Base-by-base conservation (phyloP, 2,888 invertebrate genomes). In the Ornithoptera alexandrae region DNA sequence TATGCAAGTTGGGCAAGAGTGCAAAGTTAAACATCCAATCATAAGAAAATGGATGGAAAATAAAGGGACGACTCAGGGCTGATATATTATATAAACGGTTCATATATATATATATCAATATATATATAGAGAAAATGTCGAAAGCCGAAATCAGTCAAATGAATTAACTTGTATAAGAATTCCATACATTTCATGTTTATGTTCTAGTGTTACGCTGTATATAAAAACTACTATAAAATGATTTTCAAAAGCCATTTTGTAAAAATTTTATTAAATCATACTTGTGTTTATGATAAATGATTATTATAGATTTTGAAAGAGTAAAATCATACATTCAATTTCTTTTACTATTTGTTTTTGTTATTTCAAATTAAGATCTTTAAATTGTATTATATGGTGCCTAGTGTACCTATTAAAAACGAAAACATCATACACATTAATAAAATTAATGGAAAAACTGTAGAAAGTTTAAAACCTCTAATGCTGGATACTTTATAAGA, bases 1-100 rank as follows among this genome's bases (percentile, higher is more conserved):
- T 86, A 89, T 87, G 88, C 86, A 87, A 87, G 86, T 84, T 82
- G 87, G 92, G 92, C 92, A 91, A 92, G 91, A 90, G 20, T 82
- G 80, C 86, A 80, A 83, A 81, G 86, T 84, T 84, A 83, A 84
- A 87, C 84, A 85, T 90, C 90, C 90, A 84, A 87, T 84, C 82
- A 82, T 81, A 74, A 79, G 78, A 53, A 83, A 82, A 85, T 90
- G 92, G 92, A 91, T 91, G 91, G 90, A 91, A 89, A 89, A 86
- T 85, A 86, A 80, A 82, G 86, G 90, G 87, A 90, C 88, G 87
- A 88, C 74, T 80, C 83, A 77, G 77, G 79, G 82, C 77, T 81
- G 79, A 80, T 75, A 76, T 77, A 81, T 74, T 79, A 79, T 78
- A 79, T 79, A 79, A 77, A 77, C 78, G 81, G 77, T 77, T 74